Base-by-base conservation (phyloP, 2,888 invertebrate species). In the Drosophila neotestacea region DNA sequence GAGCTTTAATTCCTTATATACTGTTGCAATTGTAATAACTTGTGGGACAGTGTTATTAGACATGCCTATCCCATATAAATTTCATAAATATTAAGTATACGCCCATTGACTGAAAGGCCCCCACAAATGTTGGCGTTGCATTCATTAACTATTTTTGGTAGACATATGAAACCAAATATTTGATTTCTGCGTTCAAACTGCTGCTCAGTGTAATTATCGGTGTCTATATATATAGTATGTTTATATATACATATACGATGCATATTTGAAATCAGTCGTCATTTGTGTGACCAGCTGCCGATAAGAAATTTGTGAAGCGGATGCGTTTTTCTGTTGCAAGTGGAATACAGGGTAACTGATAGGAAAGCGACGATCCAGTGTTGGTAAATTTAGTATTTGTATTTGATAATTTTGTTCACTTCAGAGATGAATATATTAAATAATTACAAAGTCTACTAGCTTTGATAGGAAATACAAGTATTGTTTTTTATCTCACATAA, bases 41-140 rank as follows among this genome's bases (percentile, higher is more conserved):
- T 73, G 85, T 62, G 72, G 73, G 11, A 44, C 11, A 77, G 81
- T 86, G 85, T 64, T 44, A 50, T 13, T 46, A 32, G 32, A 47
- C 82, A 63, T 76, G 85, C 65, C 85, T 28, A 72, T 73, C 88
- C 79, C 86, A 74, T 74, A 79, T 54, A 71, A 60, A 70, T 64
- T 70, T 75, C 81, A 88, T 86, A 76, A 86, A 84, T 86, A 78
- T 83, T 81, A 70, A 88, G 77, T 64, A 85, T 88, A 88, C 88
- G 88, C 83, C 83, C 65, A 62, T 50, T 70, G 64, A 44, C 36
- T 34, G 44, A 16, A 32, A 39, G 16, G 70, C 67, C 46, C 42
- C 44, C 52, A 50, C 65, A 70, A 76, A 55, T 70, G 68, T 68
- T 68, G 61, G 54, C 60, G 48, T 73, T 68, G 77, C 77, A 67